A percentile compares a stretch with the other conserved stretches of the same genome.
Conservation (phyloP, 2,113 vertebrate species). For the Peromyscus maniculatus region DNA sequence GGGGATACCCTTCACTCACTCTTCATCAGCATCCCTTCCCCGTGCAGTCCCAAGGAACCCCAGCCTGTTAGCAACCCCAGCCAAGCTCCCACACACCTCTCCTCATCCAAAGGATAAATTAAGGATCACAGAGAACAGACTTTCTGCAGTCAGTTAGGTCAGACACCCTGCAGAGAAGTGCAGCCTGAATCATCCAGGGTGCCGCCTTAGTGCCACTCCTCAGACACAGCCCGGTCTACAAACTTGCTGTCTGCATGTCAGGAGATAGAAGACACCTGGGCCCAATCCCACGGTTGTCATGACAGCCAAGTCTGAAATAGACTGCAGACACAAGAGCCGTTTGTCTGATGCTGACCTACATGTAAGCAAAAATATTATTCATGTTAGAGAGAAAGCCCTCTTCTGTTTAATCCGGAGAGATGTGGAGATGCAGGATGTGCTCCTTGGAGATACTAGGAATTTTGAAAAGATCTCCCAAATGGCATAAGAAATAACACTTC, state of each 20-base stretch:
- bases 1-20: accelerated
- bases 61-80: neutral
- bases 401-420: conserved; percentile 57
- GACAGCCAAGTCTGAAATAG: conserved; percentile 82
- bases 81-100: neutral
- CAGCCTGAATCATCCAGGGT: neutral
- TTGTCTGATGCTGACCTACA: conserved; percentile 78
- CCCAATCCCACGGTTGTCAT: conserved; percentile 79
- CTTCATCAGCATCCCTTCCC: neutral
- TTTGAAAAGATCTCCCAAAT: conserved; percentile 36
- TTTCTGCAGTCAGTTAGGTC: neutral
- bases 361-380: conserved; percentile 79
- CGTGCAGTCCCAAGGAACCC: accelerated
- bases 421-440: neutral
- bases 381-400: conserved; percentile 59
- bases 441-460: conserved; percentile 38
- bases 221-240: conserved; percentile 58
- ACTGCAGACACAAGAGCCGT: conserved; percentile 75
- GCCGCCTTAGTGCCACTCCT: conserved; percentile 11
- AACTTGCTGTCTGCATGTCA: conserved; percentile 66
- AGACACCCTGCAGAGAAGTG: conserved; percentile 47
- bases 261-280: conserved; percentile 80
- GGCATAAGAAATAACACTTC: neutral
- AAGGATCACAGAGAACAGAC: neutral
- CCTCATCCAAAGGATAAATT: neutral